Evolutionary conservation across 2,797 vertebrate genomes (phyloP), one percentile per base, ranked within the genome.

Genomic region (Dendrocincla fuliginosa): DNA sequence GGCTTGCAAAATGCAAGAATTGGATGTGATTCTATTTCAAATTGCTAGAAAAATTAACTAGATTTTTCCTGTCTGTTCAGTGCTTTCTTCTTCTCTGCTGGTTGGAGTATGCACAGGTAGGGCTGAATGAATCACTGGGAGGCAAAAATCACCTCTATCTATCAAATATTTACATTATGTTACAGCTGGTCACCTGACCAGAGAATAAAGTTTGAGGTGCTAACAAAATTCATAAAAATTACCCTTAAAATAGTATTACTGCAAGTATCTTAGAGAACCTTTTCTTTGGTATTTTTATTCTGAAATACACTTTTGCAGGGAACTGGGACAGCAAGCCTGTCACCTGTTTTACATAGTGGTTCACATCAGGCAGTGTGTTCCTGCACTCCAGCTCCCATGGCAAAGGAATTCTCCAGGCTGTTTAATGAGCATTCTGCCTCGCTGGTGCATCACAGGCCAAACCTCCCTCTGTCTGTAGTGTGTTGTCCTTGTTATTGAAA

Each of bases 401-500:
- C 35, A 13, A 37, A 64, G 52, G 44, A 35, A 13, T 46, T 67
- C 35, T 28, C 57, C 25, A 24, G 65, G 28, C 22, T 35, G 39
- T 19, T 53, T 3, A 47, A 17, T 6, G n/a, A 79, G 11, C 32
- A 79, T 6, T 44, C 35, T 74, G 19, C 23, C 28, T 42, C 52
- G 53, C 75, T 52, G 28, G 14, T 65, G 17, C 7, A 9, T 15
- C 16, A 24, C 27, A 27, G 22, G 11, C 3, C 2, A 70, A 41
- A 56, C 39, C 19, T 28, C 64, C 64, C 30, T 2, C 39, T 63
- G 39, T 9, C 57, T 35, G 3, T 6, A 41, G 16, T 0, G 0
- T 61, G 17, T 37, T 67, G 52, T 24, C 23, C 59, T 85, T 63
- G 44, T 37, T 30, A 61, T 53, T 37, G 25, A 57, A 37, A 49